These are phyloP conservation scores for Drosophila kambysellisi DNA, from an alignment of 2,888 invertebrate species.

Conservation along the genomic window DNA sequence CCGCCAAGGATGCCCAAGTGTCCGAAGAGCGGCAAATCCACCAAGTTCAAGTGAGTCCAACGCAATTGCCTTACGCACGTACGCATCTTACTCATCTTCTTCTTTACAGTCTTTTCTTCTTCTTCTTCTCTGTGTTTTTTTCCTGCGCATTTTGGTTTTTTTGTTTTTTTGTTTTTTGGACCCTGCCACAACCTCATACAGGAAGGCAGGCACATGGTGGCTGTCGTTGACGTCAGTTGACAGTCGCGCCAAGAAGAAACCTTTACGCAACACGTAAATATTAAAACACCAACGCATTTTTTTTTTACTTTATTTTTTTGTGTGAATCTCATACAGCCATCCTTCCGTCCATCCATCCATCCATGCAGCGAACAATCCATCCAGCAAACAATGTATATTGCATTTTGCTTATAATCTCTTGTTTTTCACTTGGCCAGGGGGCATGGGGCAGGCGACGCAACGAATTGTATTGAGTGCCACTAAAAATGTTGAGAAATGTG, in stretches of 20 bases:
- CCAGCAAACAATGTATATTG: slow-evolving; percentile 68
- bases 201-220: slow-evolving; percentile 40
- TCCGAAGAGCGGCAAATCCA: slow-evolving; percentile 29
- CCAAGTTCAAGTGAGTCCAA: slow-evolving; percentile 64
- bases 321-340: slow-evolving; percentile 47
- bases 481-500: slow-evolving; percentile 80
- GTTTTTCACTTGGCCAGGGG: slow-evolving; percentile 9
- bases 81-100: slow-evolving; percentile 73
- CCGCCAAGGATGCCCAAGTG: slow-evolving; percentile 48
- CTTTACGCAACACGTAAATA: slow-evolving; percentile 72
- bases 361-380: slow-evolving; percentile 18
- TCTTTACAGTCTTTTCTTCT: slow-evolving; percentile 39
- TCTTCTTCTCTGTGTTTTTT: slow-evolving; percentile 5
- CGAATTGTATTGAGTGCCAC: slow-evolving; percentile 82
- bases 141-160: slow-evolving; percentile 9
- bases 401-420: slow-evolving; percentile 78
- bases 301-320: slow-evolving; percentile 12
- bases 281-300: slow-evolving; percentile 78
- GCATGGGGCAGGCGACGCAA: slow-evolving; percentile 54
- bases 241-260: slow-evolving; percentile 45
- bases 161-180: slow-evolving; percentile 42
- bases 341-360: slow-evolving; percentile 20
- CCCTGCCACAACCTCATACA: slow-evolving; percentile 46
- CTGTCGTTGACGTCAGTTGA: slow-evolving; percentile 34
- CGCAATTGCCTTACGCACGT: slow-evolving; percentile 74